Base-by-base conservation (phyloP, 37 sponge, comb jelly and placozoan species). In the Theonella swinhoei region DNA sequence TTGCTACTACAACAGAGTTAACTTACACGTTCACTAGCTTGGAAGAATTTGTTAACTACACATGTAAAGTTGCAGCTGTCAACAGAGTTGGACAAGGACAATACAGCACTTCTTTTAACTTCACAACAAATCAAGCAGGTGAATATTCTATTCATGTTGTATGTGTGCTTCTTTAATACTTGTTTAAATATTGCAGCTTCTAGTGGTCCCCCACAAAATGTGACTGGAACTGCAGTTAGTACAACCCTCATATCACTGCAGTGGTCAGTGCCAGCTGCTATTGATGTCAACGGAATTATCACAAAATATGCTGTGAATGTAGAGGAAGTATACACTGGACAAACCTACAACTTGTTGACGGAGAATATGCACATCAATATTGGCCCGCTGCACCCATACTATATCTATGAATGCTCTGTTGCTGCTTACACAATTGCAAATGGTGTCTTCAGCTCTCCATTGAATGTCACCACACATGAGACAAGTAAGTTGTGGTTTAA, bases 51-150 rank as follows among this genome's bases (percentile, higher is more conserved):
- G 41, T 29, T 41, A 26, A 3, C 2, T 73, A 73, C 43, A 39
- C 74, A 1, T 42, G 41, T 11, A 39, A 29, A 22, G 29, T 73
- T 22, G 43, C 74, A 1, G 74, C 43, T n/a, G 41, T 20, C 22
- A 41, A 38, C 3, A 29, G 41, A 29, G 74, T 23, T 3, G 74
- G 43, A 3, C 24, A 38, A n/a, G 41, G 41, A 1, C 74, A 38
- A 29, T 41, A 42, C 74, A 73, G 43, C 41, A 42, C 74, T 39
- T 25, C 43, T 4, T 5, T 41, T 39, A 73, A 9, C 7, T 23
- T 73, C 24, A 73, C 43, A 41, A 73, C 43, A 28, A 3, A n/a
- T 39, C n/a, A 73, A 73, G 39, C 24, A 8, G 43, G 74, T 73
- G 41, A 3, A 43, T 76, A 4, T 34, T 2, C 7, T 8, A 26